Conservation (phyloP, 2,888 invertebrate genomes). For the Melinopterus prodromus region DNA sequence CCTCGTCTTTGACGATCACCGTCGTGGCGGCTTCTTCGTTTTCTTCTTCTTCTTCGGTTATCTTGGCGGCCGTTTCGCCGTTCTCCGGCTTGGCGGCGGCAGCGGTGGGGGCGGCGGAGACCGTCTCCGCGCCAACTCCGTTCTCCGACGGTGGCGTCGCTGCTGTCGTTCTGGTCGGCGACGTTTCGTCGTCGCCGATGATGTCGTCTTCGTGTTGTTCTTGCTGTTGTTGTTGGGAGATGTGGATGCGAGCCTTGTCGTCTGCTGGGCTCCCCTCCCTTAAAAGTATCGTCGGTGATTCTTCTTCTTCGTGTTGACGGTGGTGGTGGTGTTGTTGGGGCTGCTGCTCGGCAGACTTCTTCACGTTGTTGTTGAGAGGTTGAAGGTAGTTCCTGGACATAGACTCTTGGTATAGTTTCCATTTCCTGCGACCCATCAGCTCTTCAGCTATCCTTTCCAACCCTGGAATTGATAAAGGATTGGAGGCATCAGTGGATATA, state of each 20-base stretch:
- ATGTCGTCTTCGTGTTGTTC: slow-evolving; percentile 32
- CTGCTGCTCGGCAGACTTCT: slow-evolving; percentile 51
- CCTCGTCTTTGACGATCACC: slow-evolving; percentile 45
- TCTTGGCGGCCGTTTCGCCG: slow-evolving; percentile 36
- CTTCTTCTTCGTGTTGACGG: slow-evolving; percentile 17
- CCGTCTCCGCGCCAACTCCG: slow-evolving; percentile 33
- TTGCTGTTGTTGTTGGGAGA: slow-evolving; percentile 30
- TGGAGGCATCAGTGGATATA: neutral
- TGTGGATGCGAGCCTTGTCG: slow-evolving; percentile 34
- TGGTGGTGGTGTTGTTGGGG: slow-evolving; percentile 45
- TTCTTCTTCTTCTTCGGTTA: slow-evolving; percentile 51
- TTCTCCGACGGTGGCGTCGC: slow-evolving; percentile 35
- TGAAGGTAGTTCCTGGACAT: slow-evolving; percentile 61
- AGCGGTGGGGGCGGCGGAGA: slow-evolving; percentile 38
- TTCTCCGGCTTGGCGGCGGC: slow-evolving; percentile 37
- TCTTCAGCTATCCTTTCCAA: slow-evolving; percentile 96
- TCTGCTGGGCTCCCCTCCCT: slow-evolving; percentile 34
- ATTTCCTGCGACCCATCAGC: slow-evolving; percentile 97
- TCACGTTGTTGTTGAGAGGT: slow-evolving; percentile 61
- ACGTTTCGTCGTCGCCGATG: slow-evolving; percentile 35
- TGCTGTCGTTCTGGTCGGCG: slow-evolving; percentile 20
- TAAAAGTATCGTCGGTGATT: slow-evolving; percentile 34
- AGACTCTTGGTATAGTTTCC: slow-evolving; percentile 90
- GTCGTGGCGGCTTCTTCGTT: slow-evolving; percentile 44
- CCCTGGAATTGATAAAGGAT: slow-evolving; percentile 66